A percentile compares a stretch with the other conserved stretches of the same genome.
These are phyloP conservation scores for Achlya flavicornis DNA, from an alignment of 2,888 invertebrate species.

Conservation along the genomic window DNA sequence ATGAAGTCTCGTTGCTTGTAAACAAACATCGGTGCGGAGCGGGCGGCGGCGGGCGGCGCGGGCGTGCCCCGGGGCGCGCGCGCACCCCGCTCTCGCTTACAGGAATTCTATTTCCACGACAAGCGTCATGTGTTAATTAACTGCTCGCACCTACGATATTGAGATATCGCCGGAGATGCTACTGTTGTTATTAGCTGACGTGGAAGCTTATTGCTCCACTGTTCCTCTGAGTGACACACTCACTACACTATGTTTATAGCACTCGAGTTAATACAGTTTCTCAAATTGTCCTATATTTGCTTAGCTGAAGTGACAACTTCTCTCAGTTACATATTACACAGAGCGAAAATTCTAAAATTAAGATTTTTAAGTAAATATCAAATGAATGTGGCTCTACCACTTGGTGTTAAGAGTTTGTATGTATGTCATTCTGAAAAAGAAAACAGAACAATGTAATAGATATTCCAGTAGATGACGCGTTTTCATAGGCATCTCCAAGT, in stretches of 20 bases:
- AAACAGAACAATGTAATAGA: conserved; percentile 34
- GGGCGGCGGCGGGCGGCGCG: conserved; percentile 59
- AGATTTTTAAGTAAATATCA: neutral
- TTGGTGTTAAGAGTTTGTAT: too few species aligned
- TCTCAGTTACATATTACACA: conserved; percentile 2
- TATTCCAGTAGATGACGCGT: conserved; percentile 53
- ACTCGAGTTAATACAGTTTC: conserved; percentile 28
- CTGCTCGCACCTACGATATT: conserved; percentile 81
- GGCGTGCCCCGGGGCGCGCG: conserved; percentile 68
- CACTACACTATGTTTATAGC: conserved; percentile 32
- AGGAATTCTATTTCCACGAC: conserved; percentile 83
- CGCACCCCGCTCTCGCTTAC: conserved; percentile 71
- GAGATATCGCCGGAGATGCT: conserved; percentile 78
- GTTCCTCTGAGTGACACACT: conserved; percentile 42
- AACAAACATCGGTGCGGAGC: conserved; percentile 74
- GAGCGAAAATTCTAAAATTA: neutral
- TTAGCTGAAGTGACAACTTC: neutral
- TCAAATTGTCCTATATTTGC: neutral
- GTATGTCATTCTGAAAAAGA: neutral
- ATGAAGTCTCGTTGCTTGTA: conserved; percentile 84
- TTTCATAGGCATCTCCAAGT: conserved; percentile 62
- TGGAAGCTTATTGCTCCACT: conserved; percentile 76
- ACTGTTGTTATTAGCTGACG: conserved; percentile 80
- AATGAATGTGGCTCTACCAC: too few species aligned
- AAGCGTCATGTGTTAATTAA: conserved; percentile 83